Conservation (phyloP, 2,888 invertebrate species). For the Microplitis deprimator region DNA sequence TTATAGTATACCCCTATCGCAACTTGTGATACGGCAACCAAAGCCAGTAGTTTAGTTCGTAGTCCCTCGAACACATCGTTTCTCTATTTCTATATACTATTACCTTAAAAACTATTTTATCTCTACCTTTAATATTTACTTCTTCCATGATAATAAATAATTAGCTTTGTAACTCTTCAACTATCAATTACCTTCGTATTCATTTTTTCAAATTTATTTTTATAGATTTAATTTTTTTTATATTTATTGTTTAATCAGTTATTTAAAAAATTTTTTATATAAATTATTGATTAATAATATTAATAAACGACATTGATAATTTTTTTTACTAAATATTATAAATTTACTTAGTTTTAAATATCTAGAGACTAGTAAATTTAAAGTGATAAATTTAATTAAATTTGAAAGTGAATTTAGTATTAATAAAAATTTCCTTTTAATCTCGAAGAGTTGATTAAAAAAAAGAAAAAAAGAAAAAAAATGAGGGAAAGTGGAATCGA, state of each 20-base stretch:
- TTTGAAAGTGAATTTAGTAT: not conserved
- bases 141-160: not conserved
- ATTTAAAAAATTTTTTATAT: too few relatives aligned
- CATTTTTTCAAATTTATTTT: too few relatives aligned
- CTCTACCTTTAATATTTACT: not conserved
- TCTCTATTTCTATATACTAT: conserved; percentile 33
- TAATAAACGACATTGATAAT: too few relatives aligned
- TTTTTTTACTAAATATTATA: too few relatives aligned
- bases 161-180: too few relatives aligned
- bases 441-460: not conserved
- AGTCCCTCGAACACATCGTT: conserved; percentile 57
- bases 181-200: too few relatives aligned
- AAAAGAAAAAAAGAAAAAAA: not conserved
- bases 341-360: too few relatives aligned
- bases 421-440: not conserved
- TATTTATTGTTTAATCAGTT: too few relatives aligned
- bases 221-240: too few relatives aligned
- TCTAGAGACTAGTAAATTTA: too few relatives aligned
- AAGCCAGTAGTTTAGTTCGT: conserved; percentile 63
- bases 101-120: conserved; percentile 11
- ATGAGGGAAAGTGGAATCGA: conserved; percentile 3
- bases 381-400: not conserved
- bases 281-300: too few relatives aligned
- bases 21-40: conserved; percentile 48
- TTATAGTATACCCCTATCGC: conserved; percentile 52